These are phyloP conservation scores for Oreonectes daqikongensis DNA, from an alignment of 2,797 vertebrate genomes.

Conservation along the genomic window DNA sequence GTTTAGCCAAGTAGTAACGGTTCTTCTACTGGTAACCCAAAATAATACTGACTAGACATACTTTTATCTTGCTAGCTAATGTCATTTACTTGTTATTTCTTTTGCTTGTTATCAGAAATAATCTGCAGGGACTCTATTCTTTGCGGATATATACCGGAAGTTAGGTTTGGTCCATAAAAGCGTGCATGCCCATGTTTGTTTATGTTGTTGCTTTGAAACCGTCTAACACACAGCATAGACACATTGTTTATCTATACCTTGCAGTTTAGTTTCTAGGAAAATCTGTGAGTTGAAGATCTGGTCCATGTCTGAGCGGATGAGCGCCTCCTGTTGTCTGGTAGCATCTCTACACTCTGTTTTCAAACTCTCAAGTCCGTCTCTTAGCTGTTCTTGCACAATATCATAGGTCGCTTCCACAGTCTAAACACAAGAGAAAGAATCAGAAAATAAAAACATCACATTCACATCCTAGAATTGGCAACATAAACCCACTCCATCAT, in stretches of 20 bases:
- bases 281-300: constrained; percentile 81
- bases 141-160: no score
- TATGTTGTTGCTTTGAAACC: no score
- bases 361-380: constrained; percentile 72
- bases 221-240: neutral
- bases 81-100: no score
- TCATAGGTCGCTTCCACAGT: constrained; percentile 78
- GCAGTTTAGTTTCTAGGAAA: constrained; percentile 81
- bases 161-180: no score
- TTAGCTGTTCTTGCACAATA: constrained; percentile 79
- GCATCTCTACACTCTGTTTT: constrained; percentile 79
- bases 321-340: constrained; percentile 73
- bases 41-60: no score
- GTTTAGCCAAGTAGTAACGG: no score
- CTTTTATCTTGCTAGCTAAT: no score
- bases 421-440: constrained; percentile 60
- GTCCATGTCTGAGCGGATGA: constrained; percentile 85
- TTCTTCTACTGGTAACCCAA: no score
- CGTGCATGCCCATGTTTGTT: no score
- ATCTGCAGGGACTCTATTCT: no score
- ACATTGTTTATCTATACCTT: constrained; percentile 67
- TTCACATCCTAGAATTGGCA: constrained; percentile 5
- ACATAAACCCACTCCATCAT: constrained; percentile 10
- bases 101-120: no score
- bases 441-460: neutral